These are phyloP conservation scores for Circaetus cinerascens DNA, from an alignment of 2,113 vertebrate species.

Conservation along the genomic window DNA sequence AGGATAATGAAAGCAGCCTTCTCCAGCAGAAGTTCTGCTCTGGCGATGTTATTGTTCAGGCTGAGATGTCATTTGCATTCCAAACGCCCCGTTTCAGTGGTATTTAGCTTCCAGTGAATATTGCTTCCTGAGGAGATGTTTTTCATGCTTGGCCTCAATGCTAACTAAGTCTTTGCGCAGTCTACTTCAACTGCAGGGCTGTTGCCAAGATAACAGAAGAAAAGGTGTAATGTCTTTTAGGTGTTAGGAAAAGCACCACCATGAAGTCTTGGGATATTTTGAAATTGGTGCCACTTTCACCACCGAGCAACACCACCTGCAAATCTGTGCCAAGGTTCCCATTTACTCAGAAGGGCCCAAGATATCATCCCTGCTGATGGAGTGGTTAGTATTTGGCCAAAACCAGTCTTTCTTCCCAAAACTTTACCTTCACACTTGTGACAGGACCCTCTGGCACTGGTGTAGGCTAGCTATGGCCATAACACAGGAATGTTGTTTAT, in stretches of 20 bases:
- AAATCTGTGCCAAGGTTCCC: not conserved
- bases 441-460: not conserved
- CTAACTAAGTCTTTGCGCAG: not conserved
- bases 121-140: not conserved
- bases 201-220: not conserved
- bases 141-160: not conserved
- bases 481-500: not conserved
- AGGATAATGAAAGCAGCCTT: not conserved
- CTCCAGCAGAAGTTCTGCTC: not conserved
- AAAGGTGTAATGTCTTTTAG: not conserved
- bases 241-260: not conserved
- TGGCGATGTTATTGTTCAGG: not conserved
- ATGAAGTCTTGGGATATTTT: not conserved
- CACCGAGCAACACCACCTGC: not conserved
- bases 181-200: not conserved
- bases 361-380: not conserved
- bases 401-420: not conserved
- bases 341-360: not conserved
- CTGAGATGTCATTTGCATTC: not conserved
- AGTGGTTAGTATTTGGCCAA: not conserved
- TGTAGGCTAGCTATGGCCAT: not conserved
- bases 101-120: not conserved
- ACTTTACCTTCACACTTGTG: not conserved
- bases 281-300: not conserved
- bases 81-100: not conserved